These are phyloP conservation scores for Dryomyza anilis DNA, from an alignment of 2,888 invertebrate species.

Conservation along the genomic window DNA sequence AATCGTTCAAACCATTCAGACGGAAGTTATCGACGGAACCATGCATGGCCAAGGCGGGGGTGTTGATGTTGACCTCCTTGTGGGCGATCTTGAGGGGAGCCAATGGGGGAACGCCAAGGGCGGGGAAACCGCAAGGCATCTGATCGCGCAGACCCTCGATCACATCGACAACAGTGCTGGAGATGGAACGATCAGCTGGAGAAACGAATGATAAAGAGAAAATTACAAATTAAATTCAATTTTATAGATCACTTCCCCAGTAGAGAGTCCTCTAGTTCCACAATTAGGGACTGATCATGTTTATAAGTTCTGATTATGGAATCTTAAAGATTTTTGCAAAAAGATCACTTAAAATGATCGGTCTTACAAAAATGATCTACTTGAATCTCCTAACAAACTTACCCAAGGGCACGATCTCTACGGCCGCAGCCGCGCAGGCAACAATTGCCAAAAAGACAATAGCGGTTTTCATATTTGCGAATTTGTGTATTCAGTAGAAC, in stretches of 20 bases:
- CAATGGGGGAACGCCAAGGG: constrained; percentile 48
- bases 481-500: constrained; percentile 37
- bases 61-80: constrained; percentile 43
- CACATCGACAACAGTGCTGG: constrained; percentile 40
- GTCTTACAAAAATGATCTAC: not conserved
- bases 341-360: not conserved
- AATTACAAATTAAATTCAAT: not conserved
- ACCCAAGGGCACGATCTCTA: constrained; percentile 40
- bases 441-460: constrained; percentile 49
- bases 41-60: constrained; percentile 34
- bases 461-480: constrained; percentile 48
- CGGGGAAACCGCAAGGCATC: constrained; percentile 55
- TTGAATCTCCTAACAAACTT: constrained; percentile 30
- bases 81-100: constrained; percentile 49
- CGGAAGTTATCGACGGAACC: constrained; percentile 46
- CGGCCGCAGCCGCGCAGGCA: constrained; percentile 43
- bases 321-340: too few species aligned
- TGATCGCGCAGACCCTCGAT: constrained; percentile 44
- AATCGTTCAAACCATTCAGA: constrained; percentile 49
- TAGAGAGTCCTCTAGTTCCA: not conserved
- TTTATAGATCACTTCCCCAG: not conserved
- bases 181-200: constrained; percentile 45
- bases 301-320: too few species aligned
- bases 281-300: too few species aligned
- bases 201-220: not conserved